Percentiles rank a stretch among this genome's conserved stretches.
These are phyloP conservation scores for Bombus fervidus DNA, from an alignment of 1,140 invertebrate genomes.

Conservation along the genomic window DNA sequence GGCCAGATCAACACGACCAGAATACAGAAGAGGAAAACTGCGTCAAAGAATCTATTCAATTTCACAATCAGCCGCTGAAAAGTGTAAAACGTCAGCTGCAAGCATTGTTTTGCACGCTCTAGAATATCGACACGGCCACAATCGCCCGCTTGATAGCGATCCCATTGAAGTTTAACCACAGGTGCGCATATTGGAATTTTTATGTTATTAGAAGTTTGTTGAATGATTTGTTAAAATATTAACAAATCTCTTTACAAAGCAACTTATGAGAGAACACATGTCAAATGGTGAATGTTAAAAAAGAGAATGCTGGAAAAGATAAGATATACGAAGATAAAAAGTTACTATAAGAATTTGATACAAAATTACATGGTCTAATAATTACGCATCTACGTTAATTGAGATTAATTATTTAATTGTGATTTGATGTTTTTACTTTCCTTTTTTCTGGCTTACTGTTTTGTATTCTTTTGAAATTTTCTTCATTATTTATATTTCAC, in stretches of 20 bases:
- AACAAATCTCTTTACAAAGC: background rate
- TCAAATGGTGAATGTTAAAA: too few relatives aligned
- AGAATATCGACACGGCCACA: constrained; percentile 64
- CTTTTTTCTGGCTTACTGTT: too few relatives aligned
- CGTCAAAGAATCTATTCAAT: constrained; percentile 48
- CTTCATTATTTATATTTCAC: too few relatives aligned
- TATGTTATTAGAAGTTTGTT: background rate
- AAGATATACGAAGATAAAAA: too few relatives aligned
- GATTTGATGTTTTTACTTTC: too few relatives aligned
- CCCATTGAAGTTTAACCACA: background rate
- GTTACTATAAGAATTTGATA: too few relatives aligned
- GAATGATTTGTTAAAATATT: background rate
- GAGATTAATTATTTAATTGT: too few relatives aligned
- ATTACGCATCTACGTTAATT: too few relatives aligned
- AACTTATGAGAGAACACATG: too few relatives aligned
- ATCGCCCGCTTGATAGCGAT: background rate
- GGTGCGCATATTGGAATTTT: background rate
- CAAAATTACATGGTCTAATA: too few relatives aligned
- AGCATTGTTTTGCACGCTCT: constrained; percentile 33
- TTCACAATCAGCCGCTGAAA: constrained; percentile 55
- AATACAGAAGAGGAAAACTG: constrained; percentile 39
- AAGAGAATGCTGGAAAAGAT: too few relatives aligned
- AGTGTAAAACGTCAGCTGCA: constrained; percentile 73
- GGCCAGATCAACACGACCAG: constrained; percentile 22
- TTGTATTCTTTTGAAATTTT: too few relatives aligned